Percentiles rank a stretch among this genome's conserved stretches.
These are phyloP conservation scores for Sebastes fasciatus DNA, from an alignment of 2,113 vertebrate genomes.

Conservation along the genomic window DNA sequence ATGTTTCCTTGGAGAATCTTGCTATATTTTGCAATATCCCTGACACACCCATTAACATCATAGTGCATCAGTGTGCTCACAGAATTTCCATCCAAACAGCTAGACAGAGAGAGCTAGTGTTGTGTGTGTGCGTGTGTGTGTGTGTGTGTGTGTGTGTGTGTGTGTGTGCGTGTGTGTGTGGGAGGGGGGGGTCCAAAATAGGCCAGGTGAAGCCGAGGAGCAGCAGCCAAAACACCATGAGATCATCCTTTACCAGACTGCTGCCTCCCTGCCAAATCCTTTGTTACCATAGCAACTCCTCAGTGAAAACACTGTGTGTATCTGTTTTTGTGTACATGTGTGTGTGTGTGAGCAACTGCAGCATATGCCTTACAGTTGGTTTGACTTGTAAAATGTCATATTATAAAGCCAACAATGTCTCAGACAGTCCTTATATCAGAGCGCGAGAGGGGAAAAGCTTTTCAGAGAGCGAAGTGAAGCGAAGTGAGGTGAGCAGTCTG, in stretches of 20 bases:
- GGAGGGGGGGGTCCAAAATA: not conserved
- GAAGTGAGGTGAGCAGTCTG: conserved; percentile 7
- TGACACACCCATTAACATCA: conserved; percentile 4
- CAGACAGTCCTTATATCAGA: not conserved
- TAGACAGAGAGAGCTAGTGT: not conserved
- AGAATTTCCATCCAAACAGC: not conserved
- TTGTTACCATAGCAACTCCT: conserved; percentile 58
- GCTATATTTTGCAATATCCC: not conserved
- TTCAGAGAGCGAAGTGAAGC: not conserved
- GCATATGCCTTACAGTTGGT: not conserved
- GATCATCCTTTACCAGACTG: conserved; percentile 51
- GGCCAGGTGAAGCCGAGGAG: conserved; percentile 47
- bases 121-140: not conserved
- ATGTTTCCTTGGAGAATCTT: not conserved
- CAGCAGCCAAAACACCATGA: conserved; percentile 53
- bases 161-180: not conserved
- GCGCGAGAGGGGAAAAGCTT: not conserved
- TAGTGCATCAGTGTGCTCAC: not conserved
- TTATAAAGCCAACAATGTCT: not conserved
- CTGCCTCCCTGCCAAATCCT: conserved; percentile 56
- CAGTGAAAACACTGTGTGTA: conserved; percentile 22
- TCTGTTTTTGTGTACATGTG: not conserved
- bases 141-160: not conserved
- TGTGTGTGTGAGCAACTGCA: not conserved
- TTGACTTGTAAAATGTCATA: not conserved